Percentiles rank a stretch among this genome's conserved stretches.
These are phyloP conservation scores for Sphecodes monilicornis DNA, from an alignment of 2,888 invertebrate genomes.

Conservation along the genomic window DNA sequence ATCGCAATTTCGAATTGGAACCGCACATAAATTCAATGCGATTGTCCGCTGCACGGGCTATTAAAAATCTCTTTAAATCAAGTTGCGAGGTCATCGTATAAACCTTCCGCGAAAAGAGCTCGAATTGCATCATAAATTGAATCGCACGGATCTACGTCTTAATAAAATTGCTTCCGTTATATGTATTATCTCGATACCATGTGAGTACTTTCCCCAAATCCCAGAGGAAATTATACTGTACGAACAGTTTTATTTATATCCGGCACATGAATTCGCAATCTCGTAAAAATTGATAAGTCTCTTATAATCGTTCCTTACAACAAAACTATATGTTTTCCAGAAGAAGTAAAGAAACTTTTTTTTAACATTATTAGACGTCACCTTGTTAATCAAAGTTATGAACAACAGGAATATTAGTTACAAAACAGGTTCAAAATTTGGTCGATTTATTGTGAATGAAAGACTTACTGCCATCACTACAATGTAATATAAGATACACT, in stretches of 20 bases:
- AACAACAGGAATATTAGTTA: too few species aligned
- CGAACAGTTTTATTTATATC: constrained; percentile 39
- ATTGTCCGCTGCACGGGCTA: constrained; percentile 28
- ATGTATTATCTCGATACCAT: constrained; percentile 37
- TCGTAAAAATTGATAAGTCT: background rate
- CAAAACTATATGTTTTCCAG: background rate
- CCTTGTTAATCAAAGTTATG: too few species aligned
- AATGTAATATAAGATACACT: too few species aligned
- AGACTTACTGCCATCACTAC: too few species aligned
- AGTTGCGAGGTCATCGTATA: constrained; percentile 36
- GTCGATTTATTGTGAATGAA: too few species aligned
- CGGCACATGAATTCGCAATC: constrained; percentile 16
- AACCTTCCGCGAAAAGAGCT: constrained; percentile 27
- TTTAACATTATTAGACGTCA: too few species aligned
- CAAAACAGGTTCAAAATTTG: too few species aligned
- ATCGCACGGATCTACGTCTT: constrained; percentile 40
- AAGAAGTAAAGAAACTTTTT: background rate
- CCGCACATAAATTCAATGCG: constrained; percentile 25
- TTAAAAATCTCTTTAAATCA: constrained; percentile 54
- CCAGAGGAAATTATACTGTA: constrained; percentile 36
- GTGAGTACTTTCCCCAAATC: constrained; percentile 24
- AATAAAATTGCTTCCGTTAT: constrained; percentile 48
- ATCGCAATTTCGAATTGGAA: constrained; percentile 5
- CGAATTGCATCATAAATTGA: constrained; percentile 48
- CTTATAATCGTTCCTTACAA: constrained; percentile 11